Evolutionary conservation across 30 jellyfish, hydroid and myxozoan species (phyloP), one percentile per base, ranked within the genome.

Genomic region (Pelagia noctiluca): DNA sequence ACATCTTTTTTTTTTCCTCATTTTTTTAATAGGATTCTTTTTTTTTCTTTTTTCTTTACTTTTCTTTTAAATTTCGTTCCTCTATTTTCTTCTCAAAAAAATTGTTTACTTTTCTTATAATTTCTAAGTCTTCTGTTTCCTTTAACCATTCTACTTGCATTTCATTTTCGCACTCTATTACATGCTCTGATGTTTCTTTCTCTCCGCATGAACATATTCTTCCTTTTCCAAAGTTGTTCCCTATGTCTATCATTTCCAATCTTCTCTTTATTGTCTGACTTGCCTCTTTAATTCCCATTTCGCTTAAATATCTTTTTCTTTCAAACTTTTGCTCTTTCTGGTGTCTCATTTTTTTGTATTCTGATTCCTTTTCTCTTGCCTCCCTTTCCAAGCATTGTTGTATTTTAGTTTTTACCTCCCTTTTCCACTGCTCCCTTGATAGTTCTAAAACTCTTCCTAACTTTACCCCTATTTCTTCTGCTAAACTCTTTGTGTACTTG

Each of bases 171-270:
- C 72, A 60, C 35, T 4, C 23, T 24, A 60, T 26, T n/a, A 60
- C 35, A 60, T 60, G 72, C 21, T 60, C 72, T n/a, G 35, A 26
- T 26, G 29, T 26, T 26, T 60, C 72, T 10, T 22, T 22, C 35
- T 60, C 19, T 60, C 76, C 0, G 48, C 23, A 73, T 48, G 16
- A 18, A 42, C 78, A 73, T 24, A 4, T 47, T 21, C 85, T 46
- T 7, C 31, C 53, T 11, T 38, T 73, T 21, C 35, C 85, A 24
- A 46, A 18, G 24, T 73, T 73, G 32, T 73, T 73, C 19, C 85
- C 77, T 11, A 35, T 19, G 78, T 73, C 85, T 34, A 46, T 4
- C 85, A 73, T 73, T 73, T 38, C 85, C 21, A 73, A 52, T 73
- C 85, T 73, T 36, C 50, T 36, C 73, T 49, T 46, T 3, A 73